Conservation (phyloP, 2,888 invertebrate species). For the Rotaria socialis region DNA sequence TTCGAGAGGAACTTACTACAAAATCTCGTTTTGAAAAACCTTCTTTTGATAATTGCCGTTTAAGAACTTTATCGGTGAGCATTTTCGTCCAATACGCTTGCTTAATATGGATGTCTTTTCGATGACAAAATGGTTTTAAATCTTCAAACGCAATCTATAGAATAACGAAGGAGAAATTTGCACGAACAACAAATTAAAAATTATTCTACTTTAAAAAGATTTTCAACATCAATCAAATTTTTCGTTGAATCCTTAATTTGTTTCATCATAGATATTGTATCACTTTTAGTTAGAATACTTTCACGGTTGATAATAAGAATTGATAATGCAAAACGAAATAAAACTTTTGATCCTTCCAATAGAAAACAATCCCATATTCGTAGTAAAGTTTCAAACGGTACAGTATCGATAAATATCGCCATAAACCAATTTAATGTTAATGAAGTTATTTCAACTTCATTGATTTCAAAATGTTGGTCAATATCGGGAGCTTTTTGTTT, state of each 20-base stretch:
- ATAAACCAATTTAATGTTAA: slow-evolving; percentile 64
- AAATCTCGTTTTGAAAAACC: slow-evolving; percentile 13
- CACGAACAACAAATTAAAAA: slow-evolving; percentile 12
- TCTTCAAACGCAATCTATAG: slow-evolving; percentile 61
- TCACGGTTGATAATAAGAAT: slow-evolving; percentile 62
- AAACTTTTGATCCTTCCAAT: slow-evolving; percentile 63
- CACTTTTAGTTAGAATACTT: slow-evolving; percentile 60
- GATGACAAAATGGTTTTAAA: slow-evolving; percentile 60
- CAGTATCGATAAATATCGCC: slow-evolving; percentile 63
- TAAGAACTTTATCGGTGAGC: slow-evolving; percentile 55
- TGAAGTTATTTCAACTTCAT: slow-evolving; percentile 63
- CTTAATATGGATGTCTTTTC: slow-evolving; percentile 59
- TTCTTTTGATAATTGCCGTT: slow-evolving; percentile 12
- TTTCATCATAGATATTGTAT: slow-evolving; percentile 62
- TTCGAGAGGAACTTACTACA: neutral
- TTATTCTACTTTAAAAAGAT: slow-evolving; percentile 58
- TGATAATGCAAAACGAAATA: slow-evolving; percentile 64
- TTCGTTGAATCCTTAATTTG: slow-evolving; percentile 62
- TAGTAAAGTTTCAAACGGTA: slow-evolving; percentile 62
- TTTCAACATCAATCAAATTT: slow-evolving; percentile 61
- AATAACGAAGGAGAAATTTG: neutral
- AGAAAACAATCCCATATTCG: slow-evolving; percentile 64
- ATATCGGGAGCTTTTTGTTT: slow-evolving; percentile 60
- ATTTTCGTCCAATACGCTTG: slow-evolving; percentile 60
- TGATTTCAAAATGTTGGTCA: slow-evolving; percentile 59